phyloP scores from a whole-genome alignment of 2,888 invertebrate genomes.

The Pristionchus maxplancki region DNA sequence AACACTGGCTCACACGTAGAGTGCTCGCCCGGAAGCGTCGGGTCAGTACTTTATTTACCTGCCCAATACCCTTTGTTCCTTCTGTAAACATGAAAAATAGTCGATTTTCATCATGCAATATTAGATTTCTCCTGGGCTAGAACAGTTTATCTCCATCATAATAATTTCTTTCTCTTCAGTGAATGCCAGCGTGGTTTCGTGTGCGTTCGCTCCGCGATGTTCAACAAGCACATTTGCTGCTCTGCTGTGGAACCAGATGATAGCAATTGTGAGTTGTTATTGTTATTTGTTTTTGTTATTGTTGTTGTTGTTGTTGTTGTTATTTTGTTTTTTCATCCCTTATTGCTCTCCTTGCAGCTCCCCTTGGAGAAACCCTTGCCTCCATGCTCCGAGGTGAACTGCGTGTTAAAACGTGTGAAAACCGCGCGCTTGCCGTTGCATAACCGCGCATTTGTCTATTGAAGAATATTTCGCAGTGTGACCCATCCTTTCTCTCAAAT shows the following conservation, averaged over 20 bases:
- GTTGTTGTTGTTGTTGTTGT: background rate
- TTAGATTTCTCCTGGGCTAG: too few relatives aligned
- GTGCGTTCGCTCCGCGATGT: slow-evolving; percentile 70
- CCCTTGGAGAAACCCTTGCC: slow-evolving; percentile 4
- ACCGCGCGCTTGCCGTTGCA: background rate
- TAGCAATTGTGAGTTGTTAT: slow-evolving; percentile 39
- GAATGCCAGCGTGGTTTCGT: slow-evolving; percentile 73
- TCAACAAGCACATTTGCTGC: slow-evolving; percentile 75
- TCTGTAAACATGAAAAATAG: too few relatives aligned
- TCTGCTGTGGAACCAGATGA: slow-evolving; percentile 64
- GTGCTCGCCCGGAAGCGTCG: slow-evolving; percentile 67
- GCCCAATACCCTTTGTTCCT: background rate
- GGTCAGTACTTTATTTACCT: slow-evolving; percentile 52
- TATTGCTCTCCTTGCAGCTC: slow-evolving; percentile 1
- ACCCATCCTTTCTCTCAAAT: background rate
- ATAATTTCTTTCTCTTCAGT: slow-evolving; percentile 54
- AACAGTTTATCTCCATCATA: too few relatives aligned
- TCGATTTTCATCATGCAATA: too few relatives aligned
- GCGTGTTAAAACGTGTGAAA: background rate
- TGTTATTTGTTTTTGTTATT: background rate
- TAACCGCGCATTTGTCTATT: background rate
- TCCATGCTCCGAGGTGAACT: slow-evolving; percentile 15
- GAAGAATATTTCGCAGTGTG: too few relatives aligned
- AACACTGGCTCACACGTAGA: slow-evolving; percentile 68
- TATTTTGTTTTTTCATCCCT: background rate